Evolutionary conservation across 2,113 vertebrate species (phyloP).

Genomic region (Tapirus terrestris): DNA sequence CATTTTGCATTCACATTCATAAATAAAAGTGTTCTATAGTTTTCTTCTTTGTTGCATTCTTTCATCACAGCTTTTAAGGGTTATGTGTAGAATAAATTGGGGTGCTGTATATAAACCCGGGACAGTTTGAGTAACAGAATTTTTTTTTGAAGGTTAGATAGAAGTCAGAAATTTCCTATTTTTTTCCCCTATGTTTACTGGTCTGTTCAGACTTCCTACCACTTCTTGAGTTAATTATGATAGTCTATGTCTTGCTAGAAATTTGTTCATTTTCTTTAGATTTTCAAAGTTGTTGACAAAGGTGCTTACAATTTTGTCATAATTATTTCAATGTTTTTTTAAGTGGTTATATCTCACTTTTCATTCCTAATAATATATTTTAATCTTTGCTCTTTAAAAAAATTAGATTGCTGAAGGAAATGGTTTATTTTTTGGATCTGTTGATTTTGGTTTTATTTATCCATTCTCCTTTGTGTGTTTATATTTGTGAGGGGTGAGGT

Average conservation of each 20-base stretch:
- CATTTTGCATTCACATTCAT: neutral
- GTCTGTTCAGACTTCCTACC: neutral
- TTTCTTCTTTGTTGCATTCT: neutral
- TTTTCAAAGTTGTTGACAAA: slow-evolving; percentile 18
- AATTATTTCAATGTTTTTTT: neutral
- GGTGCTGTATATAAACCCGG: neutral
- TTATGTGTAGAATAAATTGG: neutral
- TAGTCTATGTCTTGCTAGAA: neutral
- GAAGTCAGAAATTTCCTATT: neutral
- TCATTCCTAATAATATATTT: neutral
- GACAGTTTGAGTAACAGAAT: neutral
- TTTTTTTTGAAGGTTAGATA: neutral
- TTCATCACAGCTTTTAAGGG: neutral
- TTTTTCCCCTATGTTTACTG: neutral
- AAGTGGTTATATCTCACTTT: neutral
- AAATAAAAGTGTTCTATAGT: neutral
- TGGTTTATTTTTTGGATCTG: neutral
- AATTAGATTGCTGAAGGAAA: neutral
- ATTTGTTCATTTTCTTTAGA: slow-evolving; percentile 35
- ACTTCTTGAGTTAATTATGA: neutral
- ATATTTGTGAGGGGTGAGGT: neutral
- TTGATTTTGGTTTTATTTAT: neutral
- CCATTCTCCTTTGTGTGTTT: neutral
- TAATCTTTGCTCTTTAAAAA: neutral
- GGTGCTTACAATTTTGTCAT: neutral